Percentiles rank a stretch among this genome's conserved stretches.
Evolutionary conservation across 2,888 invertebrate genomes (phyloP).

Genomic region (Tetranychus truncatus): DNA sequence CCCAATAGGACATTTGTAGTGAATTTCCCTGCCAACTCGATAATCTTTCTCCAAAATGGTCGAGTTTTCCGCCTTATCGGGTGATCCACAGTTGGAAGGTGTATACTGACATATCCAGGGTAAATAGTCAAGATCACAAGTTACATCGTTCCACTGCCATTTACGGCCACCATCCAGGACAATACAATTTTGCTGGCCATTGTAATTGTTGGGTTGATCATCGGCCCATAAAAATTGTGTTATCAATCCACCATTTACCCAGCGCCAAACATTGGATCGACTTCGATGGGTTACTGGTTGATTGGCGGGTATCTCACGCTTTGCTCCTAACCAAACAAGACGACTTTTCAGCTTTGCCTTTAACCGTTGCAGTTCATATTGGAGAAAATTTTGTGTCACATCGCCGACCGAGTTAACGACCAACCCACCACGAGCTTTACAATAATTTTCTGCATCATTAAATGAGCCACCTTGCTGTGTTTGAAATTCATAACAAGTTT

Average conservation of each 20-base stretch:
- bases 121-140: slow-evolving; percentile 74
- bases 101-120: slow-evolving; percentile 68
- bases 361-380: slow-evolving; percentile 26
- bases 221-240: slow-evolving; percentile 55
- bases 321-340: slow-evolving; percentile 75
- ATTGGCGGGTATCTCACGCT: slow-evolving; percentile 58
- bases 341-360: slow-evolving; percentile 41
- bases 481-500: slow-evolving; percentile 73
- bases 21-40: slow-evolving; percentile 43
- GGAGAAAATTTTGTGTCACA: slow-evolving; percentile 27
- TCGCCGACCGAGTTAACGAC: slow-evolving; percentile 29
- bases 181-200: slow-evolving; percentile 85
- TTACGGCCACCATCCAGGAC: slow-evolving; percentile 70
- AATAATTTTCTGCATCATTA: slow-evolving; percentile 56
- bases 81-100: slow-evolving; percentile 67
- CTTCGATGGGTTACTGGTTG: slow-evolving; percentile 41
- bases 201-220: slow-evolving; percentile 86
- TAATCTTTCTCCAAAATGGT: slow-evolving; percentile 46
- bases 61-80: slow-evolving; percentile 56
- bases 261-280: slow-evolving; percentile 31
- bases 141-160: slow-evolving; percentile 87
- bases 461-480: slow-evolving; percentile 63
- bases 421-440: slow-evolving; percentile 38
- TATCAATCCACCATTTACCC: slow-evolving; percentile 40
- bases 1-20: slow-evolving; percentile 61